These are phyloP conservation scores for Philereme transversata DNA, from an alignment of 2,888 invertebrate species.

Conservation along the genomic window DNA sequence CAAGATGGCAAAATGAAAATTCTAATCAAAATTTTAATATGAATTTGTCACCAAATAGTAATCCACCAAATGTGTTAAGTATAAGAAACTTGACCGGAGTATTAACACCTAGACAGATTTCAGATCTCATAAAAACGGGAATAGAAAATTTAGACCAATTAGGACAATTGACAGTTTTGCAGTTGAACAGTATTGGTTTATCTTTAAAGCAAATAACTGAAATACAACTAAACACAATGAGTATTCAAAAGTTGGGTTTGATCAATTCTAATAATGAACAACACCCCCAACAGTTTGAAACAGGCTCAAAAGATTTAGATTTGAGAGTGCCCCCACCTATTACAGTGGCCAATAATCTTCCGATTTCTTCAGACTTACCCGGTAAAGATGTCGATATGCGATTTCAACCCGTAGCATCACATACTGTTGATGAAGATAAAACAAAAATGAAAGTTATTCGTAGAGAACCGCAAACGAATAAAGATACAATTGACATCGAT, in stretches of 20 bases:
- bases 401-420: constrained; percentile 60
- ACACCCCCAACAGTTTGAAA: constrained; percentile 52
- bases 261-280: constrained; percentile 65
- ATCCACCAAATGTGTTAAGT: constrained; percentile 72
- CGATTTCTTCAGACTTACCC: constrained; percentile 61
- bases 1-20: constrained; percentile 78
- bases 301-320: constrained; percentile 72
- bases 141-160: constrained; percentile 85
- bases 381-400: constrained; percentile 81
- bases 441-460: constrained; percentile 42
- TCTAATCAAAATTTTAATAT: constrained; percentile 59
- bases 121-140: constrained; percentile 84
- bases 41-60: constrained; percentile 60
- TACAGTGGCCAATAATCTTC: constrained; percentile 52
- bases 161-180: constrained; percentile 84
- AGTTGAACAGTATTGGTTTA: constrained; percentile 84
- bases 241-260: constrained; percentile 82
- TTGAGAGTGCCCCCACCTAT: constrained; percentile 72
- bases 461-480: constrained; percentile 57
- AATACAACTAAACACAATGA: constrained; percentile 85
- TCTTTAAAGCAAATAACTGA: constrained; percentile 85
- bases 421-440: constrained; percentile 50
- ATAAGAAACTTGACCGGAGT: constrained; percentile 84
- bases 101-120: constrained; percentile 82
- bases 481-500: constrained; percentile 79